Conservation (phyloP, 2,888 invertebrate species). For the Hybos culiciformis region DNA sequence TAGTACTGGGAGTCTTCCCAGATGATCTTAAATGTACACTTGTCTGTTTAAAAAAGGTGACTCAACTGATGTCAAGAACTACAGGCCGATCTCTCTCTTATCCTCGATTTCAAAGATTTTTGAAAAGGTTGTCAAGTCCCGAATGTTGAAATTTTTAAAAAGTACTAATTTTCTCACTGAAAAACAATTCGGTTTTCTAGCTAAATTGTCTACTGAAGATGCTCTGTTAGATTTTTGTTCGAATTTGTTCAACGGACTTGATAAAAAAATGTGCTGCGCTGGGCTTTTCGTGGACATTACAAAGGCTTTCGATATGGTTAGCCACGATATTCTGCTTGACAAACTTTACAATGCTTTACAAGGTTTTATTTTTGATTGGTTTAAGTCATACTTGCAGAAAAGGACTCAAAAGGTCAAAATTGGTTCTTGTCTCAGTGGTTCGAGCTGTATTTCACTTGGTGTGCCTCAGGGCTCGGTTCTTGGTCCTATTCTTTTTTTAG, state of each 20-base stretch:
- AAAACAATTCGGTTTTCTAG: not conserved
- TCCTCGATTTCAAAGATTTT: too few relatives aligned
- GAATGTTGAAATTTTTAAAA: not conserved
- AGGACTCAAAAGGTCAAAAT: too few relatives aligned
- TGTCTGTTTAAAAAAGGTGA: too few relatives aligned
- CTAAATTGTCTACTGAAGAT: not conserved
- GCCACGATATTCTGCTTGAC: not conserved
- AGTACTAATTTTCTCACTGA: not conserved
- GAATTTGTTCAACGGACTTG: not conserved
- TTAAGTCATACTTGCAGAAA: not conserved
- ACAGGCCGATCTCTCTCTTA: too few relatives aligned
- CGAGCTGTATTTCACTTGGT: too few relatives aligned
- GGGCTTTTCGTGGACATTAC: slow-evolving; percentile 2
- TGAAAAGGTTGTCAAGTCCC: too few relatives aligned
- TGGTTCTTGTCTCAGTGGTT: too few relatives aligned
- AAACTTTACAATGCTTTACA: not conserved
- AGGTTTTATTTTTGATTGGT: slow-evolving; percentile 2
- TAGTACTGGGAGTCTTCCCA: too few relatives aligned
- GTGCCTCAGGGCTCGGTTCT: too few relatives aligned
- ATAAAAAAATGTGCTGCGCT: slow-evolving; percentile 2
- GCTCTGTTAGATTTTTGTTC: not conserved
- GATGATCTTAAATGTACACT: too few relatives aligned
- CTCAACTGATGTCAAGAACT: too few relatives aligned
- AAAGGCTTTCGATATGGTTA: slow-evolving; percentile 5
- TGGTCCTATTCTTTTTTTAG: too few relatives aligned